Percentiles rank a stretch among this genome's conserved stretches.
phyloP scores from a whole-genome alignment of 2,797 vertebrate species.

The Leptodactylus fallax region DNA sequence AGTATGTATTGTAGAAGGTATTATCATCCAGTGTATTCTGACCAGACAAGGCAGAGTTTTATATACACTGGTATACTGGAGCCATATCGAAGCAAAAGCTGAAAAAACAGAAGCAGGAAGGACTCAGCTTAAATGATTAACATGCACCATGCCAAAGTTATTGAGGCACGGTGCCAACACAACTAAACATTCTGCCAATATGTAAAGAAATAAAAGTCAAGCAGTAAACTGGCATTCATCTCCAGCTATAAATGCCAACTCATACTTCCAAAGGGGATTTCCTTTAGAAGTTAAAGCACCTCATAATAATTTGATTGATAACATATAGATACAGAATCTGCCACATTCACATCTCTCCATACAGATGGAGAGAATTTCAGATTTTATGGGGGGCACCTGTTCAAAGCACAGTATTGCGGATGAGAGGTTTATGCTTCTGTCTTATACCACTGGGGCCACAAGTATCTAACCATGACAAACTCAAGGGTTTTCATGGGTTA shows the following conservation, averaged over 20 bases:
- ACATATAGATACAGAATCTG: background rate
- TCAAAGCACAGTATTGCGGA: background rate
- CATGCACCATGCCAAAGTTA: constrained; percentile 51
- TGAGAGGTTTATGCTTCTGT: background rate
- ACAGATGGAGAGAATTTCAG: background rate
- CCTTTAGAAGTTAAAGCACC: constrained; percentile 23
- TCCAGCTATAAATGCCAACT: constrained; percentile 38
- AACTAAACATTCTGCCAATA: constrained; percentile 60
- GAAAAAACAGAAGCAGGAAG: constrained; percentile 50
- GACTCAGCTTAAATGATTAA: constrained; percentile 53
- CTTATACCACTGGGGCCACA: background rate
- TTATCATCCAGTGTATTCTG: background rate
- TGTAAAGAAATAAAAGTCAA: constrained; percentile 53
- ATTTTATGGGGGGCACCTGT: background rate
- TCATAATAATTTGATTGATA: constrained; percentile 46
- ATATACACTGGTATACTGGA: constrained; percentile 23
- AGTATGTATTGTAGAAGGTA: background rate
- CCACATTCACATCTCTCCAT: background rate
- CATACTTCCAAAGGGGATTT: constrained; percentile 43
- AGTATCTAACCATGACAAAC: background rate
- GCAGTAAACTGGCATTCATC: constrained; percentile 51
- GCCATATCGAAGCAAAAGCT: constrained; percentile 34
- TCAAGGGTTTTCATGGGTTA: background rate
- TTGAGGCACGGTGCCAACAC: constrained; percentile 47
- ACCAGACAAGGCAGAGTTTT: background rate